These are phyloP conservation scores for Drosophila histrio DNA, from an alignment of 2,888 invertebrate species.

Conservation along the genomic window DNA sequence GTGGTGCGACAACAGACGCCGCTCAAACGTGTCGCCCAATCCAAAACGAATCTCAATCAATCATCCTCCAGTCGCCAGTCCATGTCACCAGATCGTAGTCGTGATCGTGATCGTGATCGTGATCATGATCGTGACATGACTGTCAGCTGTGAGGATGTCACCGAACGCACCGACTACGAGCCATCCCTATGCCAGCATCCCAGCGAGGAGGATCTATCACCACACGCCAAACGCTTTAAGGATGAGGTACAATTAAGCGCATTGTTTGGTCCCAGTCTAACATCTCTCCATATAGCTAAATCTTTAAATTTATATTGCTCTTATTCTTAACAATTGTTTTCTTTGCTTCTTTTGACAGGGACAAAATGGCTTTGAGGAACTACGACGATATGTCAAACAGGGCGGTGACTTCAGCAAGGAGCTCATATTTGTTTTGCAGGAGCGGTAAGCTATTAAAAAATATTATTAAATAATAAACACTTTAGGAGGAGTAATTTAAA, in stretches of 20 bases:
- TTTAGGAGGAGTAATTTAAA: too few relatives aligned
- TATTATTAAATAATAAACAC: too few relatives aligned
- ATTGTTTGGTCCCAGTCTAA: constrained; percentile 38
- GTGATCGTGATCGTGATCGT: constrained; percentile 1
- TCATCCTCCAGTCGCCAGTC: constrained; percentile 52
- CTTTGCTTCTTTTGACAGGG: constrained; percentile 87
- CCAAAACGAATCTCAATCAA: constrained; percentile 72
- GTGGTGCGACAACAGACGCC: constrained; percentile 83
- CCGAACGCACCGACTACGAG: constrained; percentile 64
- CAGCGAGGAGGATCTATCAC: constrained; percentile 76
- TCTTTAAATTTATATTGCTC: not conserved
- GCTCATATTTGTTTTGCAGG: constrained; percentile 93
- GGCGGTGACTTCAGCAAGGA: constrained; percentile 98
- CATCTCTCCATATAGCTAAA: not conserved
- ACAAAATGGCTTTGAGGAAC: constrained; percentile 96
- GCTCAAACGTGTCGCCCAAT: constrained; percentile 80
- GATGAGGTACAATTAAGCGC: constrained; percentile 73
- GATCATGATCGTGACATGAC: constrained; percentile 40
- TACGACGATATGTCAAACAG: constrained; percentile 95
- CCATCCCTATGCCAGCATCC: constrained; percentile 67
- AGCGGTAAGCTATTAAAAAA: constrained; percentile 88
- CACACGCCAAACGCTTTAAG: constrained; percentile 72
- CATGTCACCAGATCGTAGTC: constrained; percentile 53
- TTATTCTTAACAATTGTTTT: not conserved
- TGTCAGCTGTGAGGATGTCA: constrained; percentile 71